Conservation (phyloP, 2,797 vertebrate species). For the Enteromius radiatus region DNA sequence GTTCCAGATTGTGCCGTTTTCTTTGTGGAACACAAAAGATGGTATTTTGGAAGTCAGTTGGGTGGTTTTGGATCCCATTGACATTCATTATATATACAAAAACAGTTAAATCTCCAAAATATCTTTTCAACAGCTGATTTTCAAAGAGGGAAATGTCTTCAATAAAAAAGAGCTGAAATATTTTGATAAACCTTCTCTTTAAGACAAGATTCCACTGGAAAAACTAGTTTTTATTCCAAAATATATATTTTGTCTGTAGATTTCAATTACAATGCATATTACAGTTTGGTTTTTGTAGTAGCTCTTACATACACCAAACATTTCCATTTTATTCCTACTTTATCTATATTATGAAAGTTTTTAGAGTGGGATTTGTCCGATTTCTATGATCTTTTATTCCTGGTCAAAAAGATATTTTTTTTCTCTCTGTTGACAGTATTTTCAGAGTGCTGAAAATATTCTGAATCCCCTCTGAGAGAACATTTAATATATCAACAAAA, state of each 20-base stretch:
- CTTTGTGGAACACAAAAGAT: constrained; percentile 5
- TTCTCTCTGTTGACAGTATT: neutral
- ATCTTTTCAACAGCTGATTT: neutral
- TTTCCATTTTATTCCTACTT: neutral
- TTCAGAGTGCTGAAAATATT: neutral
- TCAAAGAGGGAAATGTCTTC: neutral
- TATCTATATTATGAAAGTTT: neutral
- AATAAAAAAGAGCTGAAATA: neutral
- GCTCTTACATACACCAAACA: neutral
- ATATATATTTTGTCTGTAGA: neutral
- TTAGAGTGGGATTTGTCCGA: neutral
- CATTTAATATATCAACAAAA: neutral
- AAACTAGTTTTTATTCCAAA: neutral
- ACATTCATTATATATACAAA: neutral
- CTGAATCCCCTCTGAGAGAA: neutral
- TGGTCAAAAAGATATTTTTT: neutral
- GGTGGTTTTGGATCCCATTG: neutral
- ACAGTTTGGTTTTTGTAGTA: neutral
- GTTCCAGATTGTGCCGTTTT: neutral
- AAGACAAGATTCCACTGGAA: neutral
- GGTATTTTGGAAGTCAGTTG: neutral
- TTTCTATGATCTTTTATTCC: neutral
- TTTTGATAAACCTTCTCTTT: neutral
- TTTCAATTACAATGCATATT: neutral
- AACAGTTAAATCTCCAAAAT: neutral